Evolutionary conservation across 1,140 invertebrate species (phyloP), one percentile per base, ranked within the genome.

Genomic region (Caerostris darwini): DNA sequence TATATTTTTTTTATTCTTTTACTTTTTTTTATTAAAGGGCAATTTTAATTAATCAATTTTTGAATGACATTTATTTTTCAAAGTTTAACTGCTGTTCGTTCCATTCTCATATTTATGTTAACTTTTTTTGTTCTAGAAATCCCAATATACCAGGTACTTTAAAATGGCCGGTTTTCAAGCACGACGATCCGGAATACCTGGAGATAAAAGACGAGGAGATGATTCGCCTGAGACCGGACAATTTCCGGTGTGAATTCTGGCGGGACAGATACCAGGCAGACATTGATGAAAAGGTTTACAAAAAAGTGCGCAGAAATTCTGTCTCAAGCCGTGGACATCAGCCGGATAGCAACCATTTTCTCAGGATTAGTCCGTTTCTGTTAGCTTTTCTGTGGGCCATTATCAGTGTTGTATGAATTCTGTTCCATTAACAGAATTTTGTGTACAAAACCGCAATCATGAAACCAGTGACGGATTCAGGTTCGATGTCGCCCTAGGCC

Each of bases 211-310:
- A 85, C 7, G 56, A 93, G 58, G 91, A 93, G 34, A 61, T 7
- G 5, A 34, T 93, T 58, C 82, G 64, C 7, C 7, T 71, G 1
- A 86, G 83, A 17, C 91, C 91, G 0, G 91, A 93, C 19, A 93
- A 93, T n/a, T 86, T 69, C 12, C 91, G 91, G n/a, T 93, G 91
- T 19, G 91, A 93, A 17, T 93, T 93, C 54, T 93, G 91, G 91
- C 57, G 91, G 54, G 83, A 93, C n/a, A 64, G 91, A 14, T 86
- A 3, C 12, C 50, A 86, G 17, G 91, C 91, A 1, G 12, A 71
- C 7, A 86, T 93, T 4, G 54, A 71, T 50, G 83, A 93, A 3
- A 50, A 61, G 0, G 12, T 86, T 12, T 53, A 86, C 17, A 5
- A 56, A 3, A 67, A 90, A 34, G n/a, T 90, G 7, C 69, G 69